Conservation (phyloP, 2,888 invertebrate species). For the Meiosimyza platycephala region DNA sequence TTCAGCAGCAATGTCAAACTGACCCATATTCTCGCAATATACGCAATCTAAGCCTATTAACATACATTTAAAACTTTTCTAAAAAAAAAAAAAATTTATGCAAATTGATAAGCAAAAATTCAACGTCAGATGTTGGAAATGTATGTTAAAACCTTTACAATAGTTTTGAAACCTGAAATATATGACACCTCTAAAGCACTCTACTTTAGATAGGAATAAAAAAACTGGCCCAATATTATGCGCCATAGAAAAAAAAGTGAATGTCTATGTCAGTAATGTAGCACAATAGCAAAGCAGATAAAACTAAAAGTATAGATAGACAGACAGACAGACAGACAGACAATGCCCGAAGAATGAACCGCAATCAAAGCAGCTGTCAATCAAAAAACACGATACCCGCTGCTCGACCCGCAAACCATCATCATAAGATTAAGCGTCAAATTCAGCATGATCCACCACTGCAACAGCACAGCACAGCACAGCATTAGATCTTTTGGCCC, state of each 20-base stretch:
- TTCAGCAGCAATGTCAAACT: too few species aligned
- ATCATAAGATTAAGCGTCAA: not conserved
- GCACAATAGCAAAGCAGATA: not conserved
- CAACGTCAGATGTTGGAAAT: too few species aligned
- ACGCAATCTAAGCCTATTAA: too few species aligned
- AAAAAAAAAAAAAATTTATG: too few species aligned
- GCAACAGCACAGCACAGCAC: not conserved
- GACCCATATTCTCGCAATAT: too few species aligned
- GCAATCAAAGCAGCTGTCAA: slow-evolving; percentile 24
- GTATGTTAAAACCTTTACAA: too few species aligned
- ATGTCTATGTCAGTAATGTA: slow-evolving; percentile 22
- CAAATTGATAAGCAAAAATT: too few species aligned
- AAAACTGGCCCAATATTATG: too few species aligned
- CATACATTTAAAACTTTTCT: too few species aligned
- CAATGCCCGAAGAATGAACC: not conserved
- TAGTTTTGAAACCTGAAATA: too few species aligned
- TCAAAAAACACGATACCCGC: not conserved
- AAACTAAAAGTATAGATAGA: not conserved
- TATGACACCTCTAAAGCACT: too few species aligned
- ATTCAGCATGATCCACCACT: not conserved
- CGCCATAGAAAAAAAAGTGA: slow-evolving; percentile 4
- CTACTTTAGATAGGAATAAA: too few species aligned
- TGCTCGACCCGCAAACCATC: not conserved
- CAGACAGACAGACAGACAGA: not conserved
- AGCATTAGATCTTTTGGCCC: slow-evolving; percentile 1